Evolutionary conservation across 2,888 invertebrate genomes (phyloP).

Genomic region (Arenicola marina): DNA sequence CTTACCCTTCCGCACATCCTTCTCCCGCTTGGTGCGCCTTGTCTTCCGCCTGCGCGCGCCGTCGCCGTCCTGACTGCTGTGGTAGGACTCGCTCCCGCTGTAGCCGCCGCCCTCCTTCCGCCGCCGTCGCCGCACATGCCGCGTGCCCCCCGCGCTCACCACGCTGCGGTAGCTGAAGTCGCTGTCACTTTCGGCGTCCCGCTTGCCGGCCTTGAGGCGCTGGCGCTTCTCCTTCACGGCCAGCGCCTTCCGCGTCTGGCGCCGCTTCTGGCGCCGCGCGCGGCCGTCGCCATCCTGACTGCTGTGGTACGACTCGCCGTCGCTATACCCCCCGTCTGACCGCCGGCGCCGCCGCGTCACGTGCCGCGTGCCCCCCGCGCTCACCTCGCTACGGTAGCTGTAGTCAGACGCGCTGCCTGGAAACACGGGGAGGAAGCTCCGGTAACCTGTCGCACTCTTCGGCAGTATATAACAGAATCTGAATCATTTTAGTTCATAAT

Average conservation of each 20-base stretch:
- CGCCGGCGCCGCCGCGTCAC: constrained; percentile 48
- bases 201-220: constrained; percentile 37
- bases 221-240: constrained; percentile 24
- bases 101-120: constrained; percentile 55
- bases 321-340: constrained; percentile 53
- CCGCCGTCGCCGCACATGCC: constrained; percentile 48
- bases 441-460: neutral
- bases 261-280: constrained; percentile 47
- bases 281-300: constrained; percentile 50
- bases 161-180: constrained; percentile 56
- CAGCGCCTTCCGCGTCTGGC: constrained; percentile 44
- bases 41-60: constrained; percentile 49
- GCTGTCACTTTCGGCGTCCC: constrained; percentile 52
- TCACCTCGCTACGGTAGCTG: constrained; percentile 52
- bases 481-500: no score
- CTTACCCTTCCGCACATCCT: constrained; percentile 30
- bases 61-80: constrained; percentile 53
- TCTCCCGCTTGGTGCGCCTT: constrained; percentile 47
- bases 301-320: constrained; percentile 56
- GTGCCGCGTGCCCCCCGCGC: constrained; percentile 56
- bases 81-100: constrained; percentile 52
- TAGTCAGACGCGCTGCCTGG: constrained; percentile 52
- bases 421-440: neutral
- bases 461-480: no score
- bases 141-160: constrained; percentile 55